These are phyloP conservation scores for Plusia festucae DNA, from an alignment of 2,888 invertebrate species.

Conservation along the genomic window DNA sequence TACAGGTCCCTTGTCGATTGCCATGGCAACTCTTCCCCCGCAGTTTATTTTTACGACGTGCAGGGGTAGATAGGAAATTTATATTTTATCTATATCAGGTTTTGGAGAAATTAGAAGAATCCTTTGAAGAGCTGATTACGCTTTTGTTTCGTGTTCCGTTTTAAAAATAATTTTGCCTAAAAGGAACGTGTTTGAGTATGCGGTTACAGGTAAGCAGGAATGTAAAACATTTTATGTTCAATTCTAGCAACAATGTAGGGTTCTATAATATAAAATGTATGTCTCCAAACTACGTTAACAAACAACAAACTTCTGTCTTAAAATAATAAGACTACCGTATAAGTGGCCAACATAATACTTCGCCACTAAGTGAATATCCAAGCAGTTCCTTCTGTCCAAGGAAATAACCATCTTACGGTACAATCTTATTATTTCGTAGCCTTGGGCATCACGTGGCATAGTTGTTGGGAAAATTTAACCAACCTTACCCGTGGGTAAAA, in stretches of 20 bases:
- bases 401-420: conserved; percentile 10
- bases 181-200: background rate
- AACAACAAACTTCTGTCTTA: background rate
- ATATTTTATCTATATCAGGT: conserved; percentile 27
- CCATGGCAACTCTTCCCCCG: conserved; percentile 53
- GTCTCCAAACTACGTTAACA: too few relatives aligned
- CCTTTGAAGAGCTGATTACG: conserved; percentile 5
- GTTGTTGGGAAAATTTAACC: conserved; percentile 43
- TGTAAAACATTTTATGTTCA: too few relatives aligned
- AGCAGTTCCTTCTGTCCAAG: background rate
- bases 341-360: background rate
- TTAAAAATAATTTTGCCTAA: background rate
- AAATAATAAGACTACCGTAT: background rate
- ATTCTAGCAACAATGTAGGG: too few relatives aligned
- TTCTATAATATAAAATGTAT: too few relatives aligned
- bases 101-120: conserved; percentile 14
- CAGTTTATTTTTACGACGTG: conserved; percentile 57
- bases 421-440: conserved; percentile 18
- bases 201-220: background rate
- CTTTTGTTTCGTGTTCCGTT: background rate
- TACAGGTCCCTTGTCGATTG: conserved; percentile 41
- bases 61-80: conserved; percentile 46
- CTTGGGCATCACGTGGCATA: conserved; percentile 28
- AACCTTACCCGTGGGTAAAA: conserved; percentile 55
- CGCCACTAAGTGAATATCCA: background rate